Conservation (phyloP, 2,888 invertebrate genomes). For the Dyspetes luteomarginatus region DNA sequence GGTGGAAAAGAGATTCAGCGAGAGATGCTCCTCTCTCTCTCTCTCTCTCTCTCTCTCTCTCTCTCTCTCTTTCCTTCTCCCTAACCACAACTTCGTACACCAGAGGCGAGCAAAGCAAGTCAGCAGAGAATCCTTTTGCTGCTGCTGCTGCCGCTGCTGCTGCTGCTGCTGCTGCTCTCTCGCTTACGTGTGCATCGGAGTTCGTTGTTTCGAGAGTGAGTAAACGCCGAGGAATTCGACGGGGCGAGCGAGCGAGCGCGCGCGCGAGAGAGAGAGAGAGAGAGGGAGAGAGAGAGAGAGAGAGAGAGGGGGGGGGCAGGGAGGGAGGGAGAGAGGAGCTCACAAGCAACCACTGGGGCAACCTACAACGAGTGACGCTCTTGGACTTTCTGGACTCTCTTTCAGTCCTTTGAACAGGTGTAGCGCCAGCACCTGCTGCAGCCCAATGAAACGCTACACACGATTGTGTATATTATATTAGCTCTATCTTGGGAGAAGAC, state of each 20-base stretch:
- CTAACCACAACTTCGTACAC: slow-evolving; percentile 37
- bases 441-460: slow-evolving; percentile 14
- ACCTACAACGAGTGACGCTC: slow-evolving; percentile 44
- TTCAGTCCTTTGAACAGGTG: slow-evolving; percentile 75
- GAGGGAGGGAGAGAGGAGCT: slow-evolving; percentile 26
- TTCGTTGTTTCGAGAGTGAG: slow-evolving; percentile 78
- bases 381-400: slow-evolving; percentile 57
- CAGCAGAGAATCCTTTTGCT: slow-evolving; percentile 49
- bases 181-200: slow-evolving; percentile 61
- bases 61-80: slow-evolving; percentile 26
- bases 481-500: neutral
- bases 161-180: slow-evolving; percentile 52
- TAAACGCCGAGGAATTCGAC: slow-evolving; percentile 79
- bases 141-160: slow-evolving; percentile 37
- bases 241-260: slow-evolving; percentile 68
- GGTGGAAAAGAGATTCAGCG: slow-evolving; percentile 37
- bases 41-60: slow-evolving; percentile 25
- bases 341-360: slow-evolving; percentile 62
- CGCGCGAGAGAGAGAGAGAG: neutral
- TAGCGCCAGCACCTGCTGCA: slow-evolving; percentile 78
- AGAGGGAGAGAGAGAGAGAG: slow-evolving; percentile 6
- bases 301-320: slow-evolving; percentile 44
- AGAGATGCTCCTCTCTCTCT: slow-evolving; percentile 35
- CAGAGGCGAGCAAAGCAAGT: slow-evolving; percentile 39
- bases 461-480: neutral